phyloP scores from a whole-genome alignment of 2,797 vertebrate genomes.

The Pempheris klunzingeri region DNA sequence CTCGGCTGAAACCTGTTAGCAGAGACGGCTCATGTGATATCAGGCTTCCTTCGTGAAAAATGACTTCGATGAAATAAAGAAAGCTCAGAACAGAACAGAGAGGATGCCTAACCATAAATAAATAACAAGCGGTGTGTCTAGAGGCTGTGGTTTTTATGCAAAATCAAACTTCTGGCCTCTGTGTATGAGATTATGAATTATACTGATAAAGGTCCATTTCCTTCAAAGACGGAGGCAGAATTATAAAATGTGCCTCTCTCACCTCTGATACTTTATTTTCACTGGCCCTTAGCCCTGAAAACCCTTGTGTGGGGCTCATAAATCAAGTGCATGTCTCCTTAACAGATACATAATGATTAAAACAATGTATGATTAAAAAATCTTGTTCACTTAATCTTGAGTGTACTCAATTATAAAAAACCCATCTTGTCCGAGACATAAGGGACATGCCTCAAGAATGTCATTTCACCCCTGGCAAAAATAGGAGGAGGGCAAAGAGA shows the following conservation, averaged over 20 bases:
- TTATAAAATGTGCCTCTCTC: slow-evolving; percentile 51
- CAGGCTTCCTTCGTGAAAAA: slow-evolving; percentile 54
- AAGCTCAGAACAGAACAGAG: slow-evolving; percentile 24
- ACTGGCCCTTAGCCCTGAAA: slow-evolving; percentile 53
- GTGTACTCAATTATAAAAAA: slow-evolving; percentile 68
- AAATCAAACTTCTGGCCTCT: slow-evolving; percentile 44
- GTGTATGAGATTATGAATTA: slow-evolving; percentile 43
- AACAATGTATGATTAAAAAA: slow-evolving; percentile 75
- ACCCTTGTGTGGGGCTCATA: slow-evolving; percentile 70
- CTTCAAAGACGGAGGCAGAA: slow-evolving; percentile 53
- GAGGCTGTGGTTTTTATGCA: slow-evolving; percentile 37
- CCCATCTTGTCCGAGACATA: slow-evolving; percentile 53
- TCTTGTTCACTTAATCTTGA: slow-evolving; percentile 71
- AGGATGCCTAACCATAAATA: slow-evolving; percentile 29
- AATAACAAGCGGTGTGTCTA: slow-evolving; percentile 26
- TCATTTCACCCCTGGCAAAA: slow-evolving; percentile 48
- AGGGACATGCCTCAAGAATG: slow-evolving; percentile 51
- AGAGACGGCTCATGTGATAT: slow-evolving; percentile 8
- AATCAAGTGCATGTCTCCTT: slow-evolving; percentile 74
- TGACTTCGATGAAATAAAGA: slow-evolving; percentile 58
- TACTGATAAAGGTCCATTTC: slow-evolving; percentile 64
- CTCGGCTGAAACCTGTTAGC: slow-evolving; percentile 35
- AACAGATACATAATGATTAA: slow-evolving; percentile 78
- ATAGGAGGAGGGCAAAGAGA: slow-evolving; percentile 28
- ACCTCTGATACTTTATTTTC: slow-evolving; percentile 57